A percentile compares a stretch with the other conserved stretches of the same genome.
Conservation (phyloP, 1,140 invertebrate species). For the Eurosta solidaginis region DNA sequence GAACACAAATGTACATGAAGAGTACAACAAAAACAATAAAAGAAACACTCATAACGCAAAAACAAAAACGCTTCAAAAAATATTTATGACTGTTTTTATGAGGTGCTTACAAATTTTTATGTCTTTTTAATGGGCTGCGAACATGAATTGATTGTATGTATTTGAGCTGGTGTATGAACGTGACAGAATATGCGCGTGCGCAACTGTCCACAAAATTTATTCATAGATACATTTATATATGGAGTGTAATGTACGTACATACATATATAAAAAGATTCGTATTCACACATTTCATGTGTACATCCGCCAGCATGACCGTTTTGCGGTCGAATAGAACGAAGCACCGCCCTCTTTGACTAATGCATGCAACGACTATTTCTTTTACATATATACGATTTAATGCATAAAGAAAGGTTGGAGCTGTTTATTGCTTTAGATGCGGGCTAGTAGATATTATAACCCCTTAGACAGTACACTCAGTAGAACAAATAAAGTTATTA, state of each 20-base stretch:
- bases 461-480: no score
- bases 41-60: not conserved
- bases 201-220: slow-evolving; percentile 55
- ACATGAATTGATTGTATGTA: not conserved
- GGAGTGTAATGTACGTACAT: not conserved
- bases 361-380: not conserved
- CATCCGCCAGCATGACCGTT: not conserved
- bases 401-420: not conserved
- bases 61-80: slow-evolving; percentile 30
- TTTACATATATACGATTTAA: not conserved
- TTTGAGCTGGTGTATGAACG: not conserved
- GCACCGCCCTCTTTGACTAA: not conserved
- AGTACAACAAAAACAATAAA: slow-evolving; percentile 4
- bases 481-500: no score
- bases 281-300: not conserved
- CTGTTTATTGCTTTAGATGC: no score
- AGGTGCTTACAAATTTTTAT: slow-evolving; percentile 61
- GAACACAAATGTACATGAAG: not conserved
- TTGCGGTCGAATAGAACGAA: not conserved
- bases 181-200: slow-evolving; percentile 51
- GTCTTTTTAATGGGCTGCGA: slow-evolving; percentile 55
- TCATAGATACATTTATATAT: not conserved
- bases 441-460: no score
- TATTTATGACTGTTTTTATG: slow-evolving; percentile 61
- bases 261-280: not conserved